phyloP scores from a whole-genome alignment of 2,113 vertebrate genomes.

The Labrus mixtus region DNA sequence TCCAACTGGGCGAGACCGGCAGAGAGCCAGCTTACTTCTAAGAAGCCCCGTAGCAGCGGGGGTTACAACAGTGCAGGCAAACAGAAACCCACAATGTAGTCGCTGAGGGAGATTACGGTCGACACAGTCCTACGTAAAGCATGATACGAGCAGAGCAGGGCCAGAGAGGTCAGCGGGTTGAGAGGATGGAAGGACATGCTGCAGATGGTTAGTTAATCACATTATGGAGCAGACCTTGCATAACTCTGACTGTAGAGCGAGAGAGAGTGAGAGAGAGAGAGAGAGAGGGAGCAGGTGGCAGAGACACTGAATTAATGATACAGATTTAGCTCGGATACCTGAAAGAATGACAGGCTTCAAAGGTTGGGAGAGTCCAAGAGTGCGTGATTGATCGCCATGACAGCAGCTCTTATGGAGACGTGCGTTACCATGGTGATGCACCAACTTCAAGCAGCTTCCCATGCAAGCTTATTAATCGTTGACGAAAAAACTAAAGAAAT shows the following conservation, averaged over 20 bases:
- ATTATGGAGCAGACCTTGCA: conserved; percentile 44
- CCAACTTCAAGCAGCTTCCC: conserved; percentile 28
- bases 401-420: conserved; percentile 46
- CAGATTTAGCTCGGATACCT: conserved; percentile 38
- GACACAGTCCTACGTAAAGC: conserved; percentile 37
- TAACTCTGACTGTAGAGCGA: conserved; percentile 33
- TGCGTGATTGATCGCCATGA: conserved; percentile 62
- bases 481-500: no score
- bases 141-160: conserved; percentile 28
- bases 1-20: conserved; percentile 45
- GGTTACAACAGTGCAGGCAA: conserved; percentile 53
- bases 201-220: conserved; percentile 58
- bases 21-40: conserved; percentile 50
- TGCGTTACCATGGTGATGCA: conserved; percentile 42
- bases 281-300: conserved; percentile 32
- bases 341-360: conserved; percentile 31
- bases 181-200: conserved; percentile 38
- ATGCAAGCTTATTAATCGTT: no score
- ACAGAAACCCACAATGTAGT: conserved; percentile 30
- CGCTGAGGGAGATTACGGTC: conserved; percentile 43
- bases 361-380: conserved; percentile 16
- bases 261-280: background rate
- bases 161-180: conserved; percentile 49
- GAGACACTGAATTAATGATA: conserved; percentile 46
- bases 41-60: conserved; percentile 38